Conservation (phyloP, 2,113 vertebrate species). For the Leptosomus discolor region DNA sequence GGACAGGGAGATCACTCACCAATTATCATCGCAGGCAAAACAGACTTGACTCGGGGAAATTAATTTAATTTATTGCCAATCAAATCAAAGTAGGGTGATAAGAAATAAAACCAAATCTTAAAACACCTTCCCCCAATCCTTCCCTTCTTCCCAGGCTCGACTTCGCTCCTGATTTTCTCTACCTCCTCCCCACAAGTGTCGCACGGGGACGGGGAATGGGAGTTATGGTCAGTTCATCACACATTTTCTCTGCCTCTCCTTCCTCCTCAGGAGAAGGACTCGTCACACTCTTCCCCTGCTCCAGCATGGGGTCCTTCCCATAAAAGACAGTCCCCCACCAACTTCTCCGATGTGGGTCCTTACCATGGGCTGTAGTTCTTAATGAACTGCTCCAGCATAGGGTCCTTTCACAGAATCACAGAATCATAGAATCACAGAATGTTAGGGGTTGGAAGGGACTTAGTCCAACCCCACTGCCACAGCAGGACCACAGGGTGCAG, state of each 20-base stretch:
- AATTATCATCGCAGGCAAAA: background rate
- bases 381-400: background rate
- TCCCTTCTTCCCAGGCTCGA: background rate
- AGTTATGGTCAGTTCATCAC: background rate
- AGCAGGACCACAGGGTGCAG: background rate
- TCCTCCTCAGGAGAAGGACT: too few relatives aligned
- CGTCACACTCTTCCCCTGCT: background rate
- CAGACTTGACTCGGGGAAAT: background rate
- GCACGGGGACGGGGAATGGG: fast-evolving
- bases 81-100: background rate
- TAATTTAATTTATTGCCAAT: background rate
- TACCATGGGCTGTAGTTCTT: background rate
- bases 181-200: fast-evolving
- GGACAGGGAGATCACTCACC: background rate
- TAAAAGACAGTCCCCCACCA: background rate
- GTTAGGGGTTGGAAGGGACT: too few relatives aligned
- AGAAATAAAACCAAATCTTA: background rate
- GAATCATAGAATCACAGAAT: too few relatives aligned
- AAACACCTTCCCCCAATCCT: background rate
- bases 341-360: background rate
- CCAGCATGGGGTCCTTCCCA: background rate
- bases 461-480: too few relatives aligned
- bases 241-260: fast-evolving
- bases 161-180: background rate
- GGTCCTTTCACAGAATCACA: too few relatives aligned